Percentiles rank a stretch among this genome's conserved stretches.
These are phyloP conservation scores for Meteorus cinctellus DNA, from an alignment of 2,888 invertebrate species.

Conservation along the genomic window DNA sequence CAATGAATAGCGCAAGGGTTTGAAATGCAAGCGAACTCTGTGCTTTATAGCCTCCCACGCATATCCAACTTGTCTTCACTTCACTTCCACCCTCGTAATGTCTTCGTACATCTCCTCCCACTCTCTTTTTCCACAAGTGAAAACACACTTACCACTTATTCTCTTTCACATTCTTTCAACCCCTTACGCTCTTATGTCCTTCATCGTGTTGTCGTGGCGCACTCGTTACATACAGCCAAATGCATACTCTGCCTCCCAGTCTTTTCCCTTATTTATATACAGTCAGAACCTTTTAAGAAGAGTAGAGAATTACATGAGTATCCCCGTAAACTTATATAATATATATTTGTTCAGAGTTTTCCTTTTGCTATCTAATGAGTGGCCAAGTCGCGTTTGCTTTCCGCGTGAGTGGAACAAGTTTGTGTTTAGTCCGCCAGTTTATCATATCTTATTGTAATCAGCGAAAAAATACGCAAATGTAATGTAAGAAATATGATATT, in stretches of 20 bases:
- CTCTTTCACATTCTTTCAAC: conserved; percentile 23
- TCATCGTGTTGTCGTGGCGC: background rate
- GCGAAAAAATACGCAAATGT: no score
- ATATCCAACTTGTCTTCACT: conserved; percentile 23
- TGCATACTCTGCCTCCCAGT: conserved; percentile 1
- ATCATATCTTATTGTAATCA: no score
- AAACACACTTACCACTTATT: conserved; percentile 6
- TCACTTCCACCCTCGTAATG: conserved; percentile 34
- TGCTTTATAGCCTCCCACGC: no score
- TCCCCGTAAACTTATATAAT: background rate
- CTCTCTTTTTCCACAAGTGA: conserved; percentile 7
- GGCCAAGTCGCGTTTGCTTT: conserved; percentile 1
- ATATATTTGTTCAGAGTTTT: background rate
- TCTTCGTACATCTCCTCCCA: conserved; percentile 25
- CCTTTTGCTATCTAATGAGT: background rate
- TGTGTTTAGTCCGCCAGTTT: background rate
- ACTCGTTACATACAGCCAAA: conserved; percentile 14
- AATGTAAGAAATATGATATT: no score
- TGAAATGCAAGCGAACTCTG: no score
- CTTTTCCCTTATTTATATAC: background rate
- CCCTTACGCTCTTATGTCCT: conserved; percentile 25
- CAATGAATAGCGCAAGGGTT: no score
- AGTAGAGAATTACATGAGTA: conserved; percentile 30
- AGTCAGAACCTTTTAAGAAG: conserved; percentile 29
- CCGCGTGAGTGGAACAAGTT: background rate